These are phyloP conservation scores for Ictalurus furcatus DNA, from an alignment of 2,113 vertebrate species.

Conservation along the genomic window DNA sequence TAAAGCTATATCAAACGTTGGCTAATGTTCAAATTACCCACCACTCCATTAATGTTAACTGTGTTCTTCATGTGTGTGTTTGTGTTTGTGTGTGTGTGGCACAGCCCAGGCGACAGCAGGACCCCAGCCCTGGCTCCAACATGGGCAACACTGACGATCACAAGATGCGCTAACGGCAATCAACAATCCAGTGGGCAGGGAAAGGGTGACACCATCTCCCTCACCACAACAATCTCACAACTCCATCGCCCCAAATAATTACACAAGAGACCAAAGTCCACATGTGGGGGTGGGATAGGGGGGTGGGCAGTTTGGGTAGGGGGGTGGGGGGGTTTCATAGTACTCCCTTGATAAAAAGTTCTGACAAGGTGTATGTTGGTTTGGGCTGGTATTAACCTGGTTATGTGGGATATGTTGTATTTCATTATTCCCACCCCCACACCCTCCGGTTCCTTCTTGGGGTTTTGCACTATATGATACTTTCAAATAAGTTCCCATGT, in stretches of 20 bases:
- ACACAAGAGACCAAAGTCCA: constrained; percentile 62
- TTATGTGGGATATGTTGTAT: constrained; percentile 35
- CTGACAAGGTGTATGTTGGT: constrained; percentile 60
- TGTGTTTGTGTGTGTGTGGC: constrained; percentile 41
- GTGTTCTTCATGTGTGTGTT: not conserved
- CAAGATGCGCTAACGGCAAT: constrained; percentile 85
- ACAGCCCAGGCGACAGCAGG: constrained; percentile 97
- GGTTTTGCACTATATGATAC: constrained; percentile 89
- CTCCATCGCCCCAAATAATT: constrained; percentile 45
- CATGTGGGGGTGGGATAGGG: constrained; percentile 7
- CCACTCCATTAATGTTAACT: not conserved
- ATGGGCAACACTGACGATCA: constrained; percentile 91
- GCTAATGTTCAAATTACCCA: not conserved
- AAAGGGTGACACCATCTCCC: constrained; percentile 44
- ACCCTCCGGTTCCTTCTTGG: constrained; percentile 70
- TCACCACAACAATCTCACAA: constrained; percentile 48
- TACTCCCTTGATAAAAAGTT: constrained; percentile 61
- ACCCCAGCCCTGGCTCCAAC: constrained; percentile 93
- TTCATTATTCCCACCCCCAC: constrained; percentile 50
- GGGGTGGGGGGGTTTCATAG: constrained; percentile 11
- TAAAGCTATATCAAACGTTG: not conserved
- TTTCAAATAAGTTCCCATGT: constrained; percentile 77
- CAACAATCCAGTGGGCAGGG: constrained; percentile 51
- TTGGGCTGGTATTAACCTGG: constrained; percentile 26
- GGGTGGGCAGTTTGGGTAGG: not conserved